Percentiles rank a stretch among this genome's conserved stretches.
phyloP scores from a whole-genome alignment of 2,888 invertebrate genomes.

The Lochmaea crataegi region DNA sequence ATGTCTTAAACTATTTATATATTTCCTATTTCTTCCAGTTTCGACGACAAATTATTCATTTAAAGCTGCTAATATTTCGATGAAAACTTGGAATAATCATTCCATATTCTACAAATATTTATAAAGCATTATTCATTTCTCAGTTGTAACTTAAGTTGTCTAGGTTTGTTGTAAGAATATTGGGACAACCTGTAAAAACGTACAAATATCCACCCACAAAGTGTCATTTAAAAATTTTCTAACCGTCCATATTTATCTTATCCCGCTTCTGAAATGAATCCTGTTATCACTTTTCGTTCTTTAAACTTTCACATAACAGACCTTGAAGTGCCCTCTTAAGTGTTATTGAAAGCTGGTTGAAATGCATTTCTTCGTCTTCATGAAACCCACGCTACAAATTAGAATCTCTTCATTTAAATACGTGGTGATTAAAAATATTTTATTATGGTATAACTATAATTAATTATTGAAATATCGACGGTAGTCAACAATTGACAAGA shows the following conservation, averaged over 20 bases:
- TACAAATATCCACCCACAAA: neutral
- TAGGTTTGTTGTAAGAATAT: no score
- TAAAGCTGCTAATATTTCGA: no score
- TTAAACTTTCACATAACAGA: conserved; percentile 6
- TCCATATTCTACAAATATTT: no score
- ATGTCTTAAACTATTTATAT: no score
- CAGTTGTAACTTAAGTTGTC: no score
- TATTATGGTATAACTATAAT: neutral
- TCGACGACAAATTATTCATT: no score
- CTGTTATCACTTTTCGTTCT: conserved; percentile 8
- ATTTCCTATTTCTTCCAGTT: no score
- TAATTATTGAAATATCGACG: conserved; percentile 7
- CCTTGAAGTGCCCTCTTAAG: conserved; percentile 10
- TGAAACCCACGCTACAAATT: conserved; percentile 5
- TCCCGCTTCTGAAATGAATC: neutral
- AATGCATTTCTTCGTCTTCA: conserved; percentile 5
- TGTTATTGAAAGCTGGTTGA: conserved; percentile 2
- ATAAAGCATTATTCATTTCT: no score
- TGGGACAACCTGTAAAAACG: no score
- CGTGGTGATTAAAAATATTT: neutral
- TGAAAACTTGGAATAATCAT: no score
- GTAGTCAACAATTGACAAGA: neutral
- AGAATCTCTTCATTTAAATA: conserved; percentile 12
- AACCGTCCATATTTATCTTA: neutral
- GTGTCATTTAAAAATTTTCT: neutral